Evolutionary conservation across 2,113 vertebrate genomes (phyloP), one percentile per base, ranked within the genome.

Genomic region (Rhabdomys dilectus): DNA sequence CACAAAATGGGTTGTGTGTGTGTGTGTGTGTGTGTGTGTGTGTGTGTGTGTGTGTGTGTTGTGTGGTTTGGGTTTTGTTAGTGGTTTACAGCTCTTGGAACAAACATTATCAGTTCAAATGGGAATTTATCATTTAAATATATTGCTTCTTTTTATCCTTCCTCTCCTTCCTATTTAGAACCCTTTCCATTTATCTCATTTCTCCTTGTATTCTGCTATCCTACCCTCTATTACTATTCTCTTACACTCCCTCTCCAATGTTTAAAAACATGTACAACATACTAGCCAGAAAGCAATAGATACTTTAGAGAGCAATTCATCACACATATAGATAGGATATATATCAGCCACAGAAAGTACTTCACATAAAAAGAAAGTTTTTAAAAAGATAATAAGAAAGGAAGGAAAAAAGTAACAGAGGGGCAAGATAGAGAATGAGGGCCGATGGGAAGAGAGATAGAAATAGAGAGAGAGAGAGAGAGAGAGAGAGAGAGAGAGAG

Each of bases 261-360:
- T 85, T 91, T 66, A 78, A 51, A 84, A 94, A 91, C 48, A 56
- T 34, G 12, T 68, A 34, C 45, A 89, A 62, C 19, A 89, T 72
- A 56, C 91, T 94, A 51, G 53, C 58, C 94, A 64, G 62, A 48
- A 96, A 89, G 94, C 85, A 88, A 68, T 56, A 94, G 48, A 95
- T 92, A 82, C 56, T 94, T 94, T 95, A 42, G 45, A 75, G 91
- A 94, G 78, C 84, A 94, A 97, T 89, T 97, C 94, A 95, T 78
- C 39, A 22, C 70, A 36, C 16, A 80, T 72, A 76, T 2, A 95
- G n/a, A 89, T 13, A 36, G 22, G 51, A 68, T 56, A 91, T 73
- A 86, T 87, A 78, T 89, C 45, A 93, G 68, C 93, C 21, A 56
- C 36, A 75, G 62, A 85, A 91, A 95, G 8, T 16, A 48, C 84